Evolutionary conservation across 2,888 invertebrate species (phyloP).

Genomic region (Tetragonisca angustula): DNA sequence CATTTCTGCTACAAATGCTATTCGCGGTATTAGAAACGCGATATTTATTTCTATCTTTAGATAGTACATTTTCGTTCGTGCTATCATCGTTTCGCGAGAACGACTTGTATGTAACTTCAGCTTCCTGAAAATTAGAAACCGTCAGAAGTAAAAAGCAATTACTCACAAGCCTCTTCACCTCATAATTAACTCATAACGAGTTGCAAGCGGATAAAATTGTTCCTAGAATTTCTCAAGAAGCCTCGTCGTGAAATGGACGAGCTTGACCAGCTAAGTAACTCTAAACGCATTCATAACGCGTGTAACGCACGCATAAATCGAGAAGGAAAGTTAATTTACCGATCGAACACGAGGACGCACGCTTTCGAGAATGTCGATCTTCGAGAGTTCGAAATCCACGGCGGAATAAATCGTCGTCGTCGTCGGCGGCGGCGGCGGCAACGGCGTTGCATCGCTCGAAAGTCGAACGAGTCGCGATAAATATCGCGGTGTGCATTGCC

Average conservation of each 20-base stretch:
- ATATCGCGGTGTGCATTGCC: conserved; percentile 34
- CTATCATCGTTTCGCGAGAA: too few species aligned
- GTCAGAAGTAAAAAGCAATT: neutral
- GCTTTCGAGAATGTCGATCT: neutral
- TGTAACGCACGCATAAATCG: conserved; percentile 1
- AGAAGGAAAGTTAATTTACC: conserved; percentile 8
- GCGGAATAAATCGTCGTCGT: conserved; percentile 35
- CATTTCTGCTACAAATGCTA: too few species aligned
- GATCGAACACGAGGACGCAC: neutral
- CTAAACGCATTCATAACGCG: neutral
- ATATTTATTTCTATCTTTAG: too few species aligned
- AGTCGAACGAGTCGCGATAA: conserved; percentile 54
- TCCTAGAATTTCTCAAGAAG: neutral
- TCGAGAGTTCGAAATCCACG: neutral
- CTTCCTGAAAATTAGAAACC: neutral
- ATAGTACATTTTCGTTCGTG: too few species aligned
- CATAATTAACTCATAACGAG: neutral
- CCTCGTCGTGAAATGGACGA: neutral
- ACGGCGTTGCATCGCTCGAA: conserved; percentile 36
- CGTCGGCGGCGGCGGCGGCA: neutral
- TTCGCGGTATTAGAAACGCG: too few species aligned
- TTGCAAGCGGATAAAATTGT: neutral
- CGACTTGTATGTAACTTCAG: neutral
- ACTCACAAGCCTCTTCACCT: neutral
- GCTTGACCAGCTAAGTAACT: neutral